Base-by-base conservation (phyloP, 2,797 vertebrate genomes). In the Spondyliosoma cantharus region DNA sequence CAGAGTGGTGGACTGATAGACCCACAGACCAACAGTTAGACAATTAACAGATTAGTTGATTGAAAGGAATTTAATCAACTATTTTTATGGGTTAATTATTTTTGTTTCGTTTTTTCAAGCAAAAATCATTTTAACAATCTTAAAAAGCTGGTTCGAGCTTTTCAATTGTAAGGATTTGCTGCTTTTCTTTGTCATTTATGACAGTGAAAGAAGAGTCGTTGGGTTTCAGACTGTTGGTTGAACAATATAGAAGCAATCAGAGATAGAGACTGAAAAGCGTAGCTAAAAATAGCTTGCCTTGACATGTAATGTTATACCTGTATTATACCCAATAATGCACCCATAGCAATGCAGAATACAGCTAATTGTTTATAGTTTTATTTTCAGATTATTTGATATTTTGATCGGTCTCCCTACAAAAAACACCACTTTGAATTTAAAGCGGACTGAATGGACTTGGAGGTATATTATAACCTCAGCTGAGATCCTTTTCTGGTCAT, bases 401-500 rank as follows among this genome's bases (percentile, higher is more conserved):
- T 45, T 22, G 14, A 7, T 25, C 0, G 53, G 37, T 37, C 3
- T 19, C 25, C 6, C 14, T 53, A 7, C 2, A 54, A 57, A 62
- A 68, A 29, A 11, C 13, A 37, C 6, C 20, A n/a, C 2, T 37
- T 74, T 19, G 25, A 60, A 57, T 50, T 15, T 1, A 58, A 70
- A 57, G 13, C 20, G 4, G 24, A 50, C 37, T 29, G n/a, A 50
- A n/a, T 53, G 24, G 49, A 43, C 12, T 50, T 53, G 15, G 15
- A 5, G 43, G 43, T 45, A 59, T 2, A 4, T 4, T 37, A 11
- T 37, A 71, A 94, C 93, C 91, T 95, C 43, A 90, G 0, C 69
- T 76, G 16, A 37, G 90, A 85, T 59, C 93, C 90, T 86, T 94
- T 95, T 70, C 95, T 91, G 27, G 95, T 94, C 50, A 95, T 85